Conservation (phyloP, 1,140 invertebrate genomes). For the Archegozetes longisetosus region DNA sequence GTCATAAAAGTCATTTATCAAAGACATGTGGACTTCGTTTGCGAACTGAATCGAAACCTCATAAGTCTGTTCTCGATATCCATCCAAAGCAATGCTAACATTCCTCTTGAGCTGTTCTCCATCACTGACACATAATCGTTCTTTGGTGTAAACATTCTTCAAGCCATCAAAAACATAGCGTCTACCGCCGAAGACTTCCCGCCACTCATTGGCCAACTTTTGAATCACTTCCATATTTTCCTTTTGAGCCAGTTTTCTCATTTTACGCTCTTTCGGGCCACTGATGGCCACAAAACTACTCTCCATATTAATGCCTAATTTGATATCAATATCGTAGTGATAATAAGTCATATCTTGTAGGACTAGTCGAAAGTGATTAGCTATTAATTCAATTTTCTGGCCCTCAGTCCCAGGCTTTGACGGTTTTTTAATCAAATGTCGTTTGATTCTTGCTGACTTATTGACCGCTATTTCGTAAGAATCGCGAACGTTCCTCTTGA, state of each 20-base stretch:
- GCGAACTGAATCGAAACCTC: background rate
- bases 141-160: slow-evolving; percentile 2
- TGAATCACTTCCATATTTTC: background rate
- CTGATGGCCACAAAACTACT: background rate
- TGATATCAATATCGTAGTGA: slow-evolving; percentile 1
- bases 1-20: background rate
- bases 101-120: background rate
- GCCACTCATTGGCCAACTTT: background rate
- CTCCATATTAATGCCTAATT: background rate
- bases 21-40: background rate
- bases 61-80: background rate
- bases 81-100: background rate
- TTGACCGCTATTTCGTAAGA: no score
- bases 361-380: background rate
- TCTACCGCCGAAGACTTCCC: background rate
- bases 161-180: background rate
- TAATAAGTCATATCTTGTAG: background rate
- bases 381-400: no score
- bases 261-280: background rate
- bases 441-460: no score
- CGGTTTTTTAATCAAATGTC: no score
- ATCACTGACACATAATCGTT: background rate
- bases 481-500: no score
- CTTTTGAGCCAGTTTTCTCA: background rate
- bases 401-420: no score